Percentiles rank a stretch among this genome's conserved stretches.
These are phyloP conservation scores for Amphiura filiformis DNA, from an alignment of 35 echinoderm and acorn worm genomes.

Conservation along the genomic window DNA sequence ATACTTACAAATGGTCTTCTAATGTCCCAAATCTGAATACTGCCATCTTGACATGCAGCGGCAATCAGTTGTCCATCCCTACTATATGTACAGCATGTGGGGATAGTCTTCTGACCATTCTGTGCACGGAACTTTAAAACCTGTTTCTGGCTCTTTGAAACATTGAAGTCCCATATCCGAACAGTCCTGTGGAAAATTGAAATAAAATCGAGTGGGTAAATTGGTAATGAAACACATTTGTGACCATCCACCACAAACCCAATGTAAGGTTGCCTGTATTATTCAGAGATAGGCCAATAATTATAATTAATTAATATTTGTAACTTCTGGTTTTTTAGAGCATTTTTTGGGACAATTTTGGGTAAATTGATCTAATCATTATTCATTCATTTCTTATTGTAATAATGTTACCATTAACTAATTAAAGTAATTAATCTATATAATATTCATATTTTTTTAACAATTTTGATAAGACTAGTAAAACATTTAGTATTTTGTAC, in stretches of 20 bases:
- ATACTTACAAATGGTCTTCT: constrained; percentile 87
- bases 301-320: too few relatives aligned
- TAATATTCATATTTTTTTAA: too few relatives aligned
- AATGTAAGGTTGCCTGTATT: not conserved
- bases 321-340: too few relatives aligned
- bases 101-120: constrained; percentile 70
- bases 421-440: too few relatives aligned
- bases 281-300: not conserved
- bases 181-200: constrained; percentile 60
- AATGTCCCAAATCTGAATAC: constrained; percentile 87
- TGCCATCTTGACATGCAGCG: constrained; percentile 83
- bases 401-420: too few relatives aligned
- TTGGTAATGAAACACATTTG: not conserved
- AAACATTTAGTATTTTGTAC: too few relatives aligned
- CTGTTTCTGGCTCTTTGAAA: constrained; percentile 50
- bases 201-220: not conserved
- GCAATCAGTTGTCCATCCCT: constrained; percentile 83
- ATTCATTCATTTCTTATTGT: too few relatives aligned
- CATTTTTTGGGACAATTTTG: too few relatives aligned
- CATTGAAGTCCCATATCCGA: constrained; percentile 73
- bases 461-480: too few relatives aligned
- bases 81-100: constrained; percentile 75
- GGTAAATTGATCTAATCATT: too few relatives aligned
- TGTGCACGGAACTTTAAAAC: constrained; percentile 76
- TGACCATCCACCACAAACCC: too few relatives aligned